Evolutionary conservation across 2,888 invertebrate genomes (phyloP).

Genomic region (Limnephilus lunatus): DNA sequence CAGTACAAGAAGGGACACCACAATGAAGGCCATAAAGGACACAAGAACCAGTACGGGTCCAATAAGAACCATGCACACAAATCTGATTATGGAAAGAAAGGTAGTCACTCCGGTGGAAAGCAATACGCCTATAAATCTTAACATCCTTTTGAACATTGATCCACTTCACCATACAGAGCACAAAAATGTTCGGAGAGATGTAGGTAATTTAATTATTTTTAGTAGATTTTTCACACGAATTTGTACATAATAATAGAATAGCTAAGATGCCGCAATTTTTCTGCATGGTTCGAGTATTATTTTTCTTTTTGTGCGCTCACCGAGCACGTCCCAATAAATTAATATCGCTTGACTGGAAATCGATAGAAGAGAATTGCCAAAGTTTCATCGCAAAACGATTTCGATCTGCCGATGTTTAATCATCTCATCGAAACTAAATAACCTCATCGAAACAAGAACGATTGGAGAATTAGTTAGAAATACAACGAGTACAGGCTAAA

Average conservation of each 20-base stretch:
- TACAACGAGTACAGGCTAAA: not conserved
- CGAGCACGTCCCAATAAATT: not conserved
- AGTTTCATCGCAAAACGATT: not conserved
- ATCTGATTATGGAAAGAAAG: conserved; percentile 87
- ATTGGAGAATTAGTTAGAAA: not conserved
- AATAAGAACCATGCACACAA: conserved; percentile 87
- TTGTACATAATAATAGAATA: not conserved
- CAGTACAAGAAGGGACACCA: conserved; percentile 90
- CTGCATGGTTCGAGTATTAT: not conserved
- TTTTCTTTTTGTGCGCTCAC: not conserved
- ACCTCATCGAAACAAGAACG: not conserved
- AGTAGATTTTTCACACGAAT: not conserved
- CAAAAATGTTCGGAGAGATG: not conserved
- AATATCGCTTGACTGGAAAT: not conserved
- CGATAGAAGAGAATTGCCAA: not conserved
- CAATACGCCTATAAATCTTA: conserved; percentile 81
- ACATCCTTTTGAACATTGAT: not conserved
- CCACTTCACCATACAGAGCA: not conserved
- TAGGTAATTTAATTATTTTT: not conserved
- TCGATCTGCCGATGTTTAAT: not conserved
- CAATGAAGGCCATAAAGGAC: conserved; percentile 89
- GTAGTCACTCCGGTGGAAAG: conserved; percentile 85
- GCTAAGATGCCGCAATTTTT: not conserved
- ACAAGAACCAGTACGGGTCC: conserved; percentile 87
- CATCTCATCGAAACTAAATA: not conserved